Percentiles rank a stretch among this genome's conserved stretches.
Evolutionary conservation across 2,113 vertebrate species (phyloP).

Genomic region (Myrmecophaga tridactyla): DNA sequence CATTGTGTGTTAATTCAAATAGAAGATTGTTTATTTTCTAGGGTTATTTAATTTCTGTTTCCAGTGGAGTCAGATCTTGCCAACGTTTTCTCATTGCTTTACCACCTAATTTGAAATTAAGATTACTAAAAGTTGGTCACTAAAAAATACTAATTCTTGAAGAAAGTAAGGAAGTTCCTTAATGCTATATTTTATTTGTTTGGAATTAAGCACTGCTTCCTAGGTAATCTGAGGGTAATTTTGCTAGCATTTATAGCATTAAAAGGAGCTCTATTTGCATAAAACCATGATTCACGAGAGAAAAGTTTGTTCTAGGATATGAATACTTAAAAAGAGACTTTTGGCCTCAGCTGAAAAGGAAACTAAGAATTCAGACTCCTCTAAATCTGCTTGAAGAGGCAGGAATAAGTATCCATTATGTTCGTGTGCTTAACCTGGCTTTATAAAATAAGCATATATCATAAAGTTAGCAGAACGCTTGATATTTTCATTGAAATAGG

Average conservation of each 20-base stretch:
- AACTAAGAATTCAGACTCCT: background rate
- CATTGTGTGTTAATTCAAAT: slow-evolving; percentile 40
- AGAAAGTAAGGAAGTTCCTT: slow-evolving; percentile 45
- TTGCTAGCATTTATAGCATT: background rate
- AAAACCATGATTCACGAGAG: background rate
- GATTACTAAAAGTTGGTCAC: slow-evolving; percentile 36
- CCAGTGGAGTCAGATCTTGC: background rate
- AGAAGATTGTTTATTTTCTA: slow-evolving; percentile 53
- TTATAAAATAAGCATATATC: background rate
- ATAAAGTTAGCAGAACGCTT: background rate
- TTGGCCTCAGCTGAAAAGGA: background rate
- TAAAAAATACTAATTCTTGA: slow-evolving; percentile 60
- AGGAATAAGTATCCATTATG: background rate
- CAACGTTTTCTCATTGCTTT: slow-evolving; percentile 28
- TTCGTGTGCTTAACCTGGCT: background rate
- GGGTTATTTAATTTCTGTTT: slow-evolving; percentile 49
- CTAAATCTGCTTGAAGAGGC: background rate
- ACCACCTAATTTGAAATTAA: slow-evolving; percentile 14
- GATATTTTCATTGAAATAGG: background rate
- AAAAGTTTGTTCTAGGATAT: background rate
- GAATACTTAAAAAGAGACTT: slow-evolving; percentile 36
- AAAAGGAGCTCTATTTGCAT: slow-evolving; percentile 42
- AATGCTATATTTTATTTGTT: background rate
- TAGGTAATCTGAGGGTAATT: slow-evolving; percentile 25
- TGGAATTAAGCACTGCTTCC: slow-evolving; percentile 44